These are phyloP conservation scores for Myotis findleyi DNA, from an alignment of 2,797 vertebrate species.

Conservation along the genomic window DNA sequence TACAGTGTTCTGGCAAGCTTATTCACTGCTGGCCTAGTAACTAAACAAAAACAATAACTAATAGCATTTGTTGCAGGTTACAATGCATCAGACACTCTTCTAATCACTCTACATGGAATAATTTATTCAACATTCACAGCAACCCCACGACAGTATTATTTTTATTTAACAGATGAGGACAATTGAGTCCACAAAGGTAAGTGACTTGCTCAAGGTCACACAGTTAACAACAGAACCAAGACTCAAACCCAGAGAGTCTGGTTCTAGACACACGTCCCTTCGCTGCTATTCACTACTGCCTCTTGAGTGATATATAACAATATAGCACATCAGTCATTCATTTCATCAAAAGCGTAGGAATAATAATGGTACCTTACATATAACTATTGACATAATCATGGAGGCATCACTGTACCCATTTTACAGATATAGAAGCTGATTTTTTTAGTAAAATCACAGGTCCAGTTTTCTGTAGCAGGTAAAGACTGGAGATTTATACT, in stretches of 20 bases:
- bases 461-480: neutral
- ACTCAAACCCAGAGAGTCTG: neutral
- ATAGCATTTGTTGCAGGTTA: neutral
- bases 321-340: neutral
- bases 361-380: neutral
- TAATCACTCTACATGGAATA: neutral
- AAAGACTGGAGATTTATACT: neutral
- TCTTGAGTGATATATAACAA: neutral
- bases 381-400: neutral
- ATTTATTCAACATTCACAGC: neutral
- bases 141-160: neutral
- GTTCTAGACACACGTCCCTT: neutral
- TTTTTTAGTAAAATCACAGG: neutral
- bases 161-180: neutral
- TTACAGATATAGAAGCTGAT: neutral
- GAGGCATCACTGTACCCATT: neutral
- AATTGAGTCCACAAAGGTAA: neutral
- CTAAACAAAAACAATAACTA: neutral
- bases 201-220: neutral
- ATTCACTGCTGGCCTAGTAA: neutral
- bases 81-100: neutral
- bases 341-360: neutral
- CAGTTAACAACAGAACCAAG: neutral
- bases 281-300: rapidly evolving
- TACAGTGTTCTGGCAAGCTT: neutral